Evolutionary conservation across 2,888 invertebrate species (phyloP).

Genomic region (Exocentrus adspersus): DNA sequence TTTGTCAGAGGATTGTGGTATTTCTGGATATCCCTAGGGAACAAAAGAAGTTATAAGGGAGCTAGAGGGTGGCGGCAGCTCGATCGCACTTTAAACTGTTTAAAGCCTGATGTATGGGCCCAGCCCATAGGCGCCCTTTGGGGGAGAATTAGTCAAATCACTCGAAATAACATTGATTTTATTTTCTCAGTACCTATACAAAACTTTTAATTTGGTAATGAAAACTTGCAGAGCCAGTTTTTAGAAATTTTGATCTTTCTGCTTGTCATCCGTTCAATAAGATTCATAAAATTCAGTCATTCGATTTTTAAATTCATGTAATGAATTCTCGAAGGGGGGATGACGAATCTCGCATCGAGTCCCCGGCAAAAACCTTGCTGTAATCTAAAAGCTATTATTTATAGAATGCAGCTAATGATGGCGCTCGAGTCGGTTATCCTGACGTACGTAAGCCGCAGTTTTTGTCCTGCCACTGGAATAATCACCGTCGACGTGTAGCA

Average conservation of each 20-base stretch:
- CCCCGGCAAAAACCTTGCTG: background rate
- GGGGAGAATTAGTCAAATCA: no score
- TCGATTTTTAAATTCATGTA: no score
- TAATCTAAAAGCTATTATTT: constrained; percentile 1
- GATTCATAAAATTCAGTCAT: no score
- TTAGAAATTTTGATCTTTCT: no score
- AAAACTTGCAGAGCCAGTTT: no score
- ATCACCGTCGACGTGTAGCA: constrained; percentile 22
- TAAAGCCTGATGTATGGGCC: constrained; percentile 39
- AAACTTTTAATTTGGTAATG: no score
- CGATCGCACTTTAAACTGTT: constrained; percentile 53
- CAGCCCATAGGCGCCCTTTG: background rate
- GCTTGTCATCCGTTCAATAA: no score
- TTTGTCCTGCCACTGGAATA: constrained; percentile 21
- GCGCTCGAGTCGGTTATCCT: background rate
- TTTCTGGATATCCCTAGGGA: constrained; percentile 39
- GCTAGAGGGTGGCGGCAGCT: constrained; percentile 43
- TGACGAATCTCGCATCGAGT: background rate
- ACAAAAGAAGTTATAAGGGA: constrained; percentile 45
- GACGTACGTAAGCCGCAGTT: background rate
- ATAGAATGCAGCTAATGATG: constrained; percentile 1
- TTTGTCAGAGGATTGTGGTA: constrained; percentile 39
- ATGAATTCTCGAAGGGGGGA: background rate
- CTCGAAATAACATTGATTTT: no score
- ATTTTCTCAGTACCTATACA: no score